Conservation (phyloP, 1,140 invertebrate species). For the Drosophila navojoa region DNA sequence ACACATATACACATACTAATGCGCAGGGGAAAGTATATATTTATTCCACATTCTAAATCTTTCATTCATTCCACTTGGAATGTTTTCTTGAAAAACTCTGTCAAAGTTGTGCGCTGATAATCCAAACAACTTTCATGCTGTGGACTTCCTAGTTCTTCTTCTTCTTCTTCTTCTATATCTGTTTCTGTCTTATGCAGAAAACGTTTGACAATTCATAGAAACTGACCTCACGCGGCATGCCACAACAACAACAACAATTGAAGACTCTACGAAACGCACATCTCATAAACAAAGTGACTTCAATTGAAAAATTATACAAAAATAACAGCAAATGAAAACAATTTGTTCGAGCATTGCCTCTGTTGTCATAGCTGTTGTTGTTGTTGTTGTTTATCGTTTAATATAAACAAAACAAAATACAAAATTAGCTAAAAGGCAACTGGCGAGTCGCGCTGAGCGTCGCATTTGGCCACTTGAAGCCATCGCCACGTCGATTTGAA, state of each 20-base stretch:
- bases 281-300: conserved; percentile 61
- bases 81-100: conserved; percentile 34
- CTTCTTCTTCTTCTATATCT: neutral
- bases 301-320: conserved; percentile 66
- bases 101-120: conserved; percentile 34
- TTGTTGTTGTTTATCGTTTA: conserved; percentile 42
- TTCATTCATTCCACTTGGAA: conserved; percentile 15
- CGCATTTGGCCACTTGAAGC: conserved; percentile 44
- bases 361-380: conserved; percentile 1
- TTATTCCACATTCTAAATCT: neutral
- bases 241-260: neutral
- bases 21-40: neutral
- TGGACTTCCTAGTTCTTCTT: conserved; percentile 40
- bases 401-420: conserved; percentile 45
- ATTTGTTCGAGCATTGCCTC: conserved; percentile 20
- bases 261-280: conserved; percentile 25
- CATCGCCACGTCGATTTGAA: conserved; percentile 40
- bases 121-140: conserved; percentile 19
- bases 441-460: neutral
- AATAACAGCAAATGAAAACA: conserved; percentile 52
- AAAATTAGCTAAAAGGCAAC: conserved; percentile 41
- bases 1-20: neutral
- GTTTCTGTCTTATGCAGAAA: neutral
- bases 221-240: conserved; percentile 55
- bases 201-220: conserved; percentile 55